phyloP scores from a whole-genome alignment of 2,797 vertebrate genomes.

The Chrysocyon brachyurus region DNA sequence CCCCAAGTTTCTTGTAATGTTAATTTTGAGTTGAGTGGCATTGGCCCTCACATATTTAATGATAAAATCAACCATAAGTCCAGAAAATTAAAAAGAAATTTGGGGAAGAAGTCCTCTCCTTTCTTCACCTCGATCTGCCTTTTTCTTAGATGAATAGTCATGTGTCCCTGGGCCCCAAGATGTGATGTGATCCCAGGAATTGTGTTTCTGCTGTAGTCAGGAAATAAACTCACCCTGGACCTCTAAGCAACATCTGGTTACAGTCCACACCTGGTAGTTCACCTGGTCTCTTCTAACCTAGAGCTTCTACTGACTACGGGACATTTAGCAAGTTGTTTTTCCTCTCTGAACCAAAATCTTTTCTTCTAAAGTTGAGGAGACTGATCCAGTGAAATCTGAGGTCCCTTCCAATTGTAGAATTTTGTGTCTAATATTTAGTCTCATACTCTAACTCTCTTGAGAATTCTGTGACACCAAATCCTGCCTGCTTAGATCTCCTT shows the following conservation, averaged over 20 bases:
- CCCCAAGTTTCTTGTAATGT: background rate
- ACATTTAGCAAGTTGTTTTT: background rate
- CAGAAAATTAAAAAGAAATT: background rate
- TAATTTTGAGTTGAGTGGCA: background rate
- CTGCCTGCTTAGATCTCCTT: background rate
- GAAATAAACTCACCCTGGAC: background rate
- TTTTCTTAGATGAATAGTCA: background rate
- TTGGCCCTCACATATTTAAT: background rate
- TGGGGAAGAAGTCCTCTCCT: background rate
- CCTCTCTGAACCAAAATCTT: background rate
- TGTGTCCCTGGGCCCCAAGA: background rate
- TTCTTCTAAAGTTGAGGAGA: background rate
- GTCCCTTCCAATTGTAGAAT: background rate
- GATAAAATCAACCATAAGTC: background rate
- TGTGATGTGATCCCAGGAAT: background rate
- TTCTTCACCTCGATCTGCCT: background rate
- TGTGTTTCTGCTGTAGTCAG: background rate
- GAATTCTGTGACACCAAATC: background rate
- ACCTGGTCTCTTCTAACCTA: background rate
- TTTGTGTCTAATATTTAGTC: background rate
- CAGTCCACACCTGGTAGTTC: background rate
- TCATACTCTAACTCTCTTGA: background rate
- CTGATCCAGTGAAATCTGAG: background rate
- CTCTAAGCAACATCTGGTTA: background rate
- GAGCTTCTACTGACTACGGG: background rate